Conservation (phyloP, 2,888 invertebrate genomes). For the Tortrix viridana region DNA sequence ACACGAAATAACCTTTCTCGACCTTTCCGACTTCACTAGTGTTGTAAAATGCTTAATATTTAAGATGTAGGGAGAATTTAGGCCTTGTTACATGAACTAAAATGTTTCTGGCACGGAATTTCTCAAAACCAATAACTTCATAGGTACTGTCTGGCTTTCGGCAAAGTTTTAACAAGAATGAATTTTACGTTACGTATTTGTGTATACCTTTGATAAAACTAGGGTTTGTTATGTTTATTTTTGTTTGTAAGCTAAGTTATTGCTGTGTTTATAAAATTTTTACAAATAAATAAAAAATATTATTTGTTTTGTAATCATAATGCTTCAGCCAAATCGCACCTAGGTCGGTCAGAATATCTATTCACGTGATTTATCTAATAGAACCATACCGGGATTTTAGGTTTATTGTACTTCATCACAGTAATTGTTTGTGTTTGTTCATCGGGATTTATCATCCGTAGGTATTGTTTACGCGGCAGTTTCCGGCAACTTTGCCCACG, state of each 20-base stretch:
- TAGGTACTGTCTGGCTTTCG: conserved; percentile 1
- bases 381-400: background rate
- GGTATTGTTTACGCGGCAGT: conserved; percentile 27
- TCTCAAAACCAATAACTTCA: background rate
- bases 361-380: background rate
- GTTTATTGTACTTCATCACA: background rate
- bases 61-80: background rate
- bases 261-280: conserved; percentile 2
- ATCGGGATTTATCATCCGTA: conserved; percentile 22
- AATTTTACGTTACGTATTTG: conserved; percentile 25
- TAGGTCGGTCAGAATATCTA: too few relatives aligned
- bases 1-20: conserved; percentile 17
- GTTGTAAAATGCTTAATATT: conserved; percentile 16
- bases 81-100: conserved; percentile 8
- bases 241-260: background rate
- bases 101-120: conserved; percentile 1
- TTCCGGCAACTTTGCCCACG: conserved; percentile 28
- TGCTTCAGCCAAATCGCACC: background rate
- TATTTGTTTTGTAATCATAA: background rate
- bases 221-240: conserved; percentile 20
- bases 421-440: conserved; percentile 16
- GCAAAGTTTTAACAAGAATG: conserved; percentile 10
- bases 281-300: conserved; percentile 16
- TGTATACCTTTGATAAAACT: conserved; percentile 11
- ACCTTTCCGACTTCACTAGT: conserved; percentile 11